Conservation (phyloP, 2,113 vertebrate genomes). For the Gobius niger region DNA sequence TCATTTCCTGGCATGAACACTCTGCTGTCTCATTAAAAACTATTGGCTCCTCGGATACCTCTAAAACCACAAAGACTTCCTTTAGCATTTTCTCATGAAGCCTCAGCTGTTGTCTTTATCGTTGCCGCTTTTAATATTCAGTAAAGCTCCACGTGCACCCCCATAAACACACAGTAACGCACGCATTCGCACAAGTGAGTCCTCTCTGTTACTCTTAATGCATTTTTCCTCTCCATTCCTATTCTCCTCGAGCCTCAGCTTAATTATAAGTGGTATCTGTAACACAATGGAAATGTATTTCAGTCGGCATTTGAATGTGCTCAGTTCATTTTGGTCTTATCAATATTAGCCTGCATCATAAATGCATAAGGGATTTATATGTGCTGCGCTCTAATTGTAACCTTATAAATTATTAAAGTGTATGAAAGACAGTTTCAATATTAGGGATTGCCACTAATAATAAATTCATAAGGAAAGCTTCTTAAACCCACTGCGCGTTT, state of each 20-base stretch:
- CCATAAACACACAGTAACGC: slow-evolving; percentile 36
- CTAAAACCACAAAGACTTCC: slow-evolving; percentile 76
- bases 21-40: slow-evolving; percentile 66
- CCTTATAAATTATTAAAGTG: slow-evolving; percentile 59
- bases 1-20: slow-evolving; percentile 70
- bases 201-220: slow-evolving; percentile 61
- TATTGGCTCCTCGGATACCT: slow-evolving; percentile 68
- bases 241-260: slow-evolving; percentile 69
- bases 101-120: slow-evolving; percentile 65
- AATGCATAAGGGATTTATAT: slow-evolving; percentile 70
- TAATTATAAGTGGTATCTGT: slow-evolving; percentile 75
- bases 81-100: slow-evolving; percentile 67
- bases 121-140: slow-evolving; percentile 75
- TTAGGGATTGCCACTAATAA: slow-evolving; percentile 51
- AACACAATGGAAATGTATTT: slow-evolving; percentile 72
- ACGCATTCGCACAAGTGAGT: slow-evolving; percentile 40
- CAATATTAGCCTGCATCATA: slow-evolving; percentile 64
- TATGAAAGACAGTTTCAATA: slow-evolving; percentile 50
- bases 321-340: slow-evolving; percentile 69
- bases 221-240: slow-evolving; percentile 45
- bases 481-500: slow-evolving; percentile 15
- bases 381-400: slow-evolving; percentile 62
- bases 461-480: slow-evolving; percentile 44
- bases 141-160: slow-evolving; percentile 50
- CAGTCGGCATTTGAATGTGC: slow-evolving; percentile 67